Evolutionary conservation across 2,113 vertebrate species (phyloP).

Genomic region (Ptyas mucosa): DNA sequence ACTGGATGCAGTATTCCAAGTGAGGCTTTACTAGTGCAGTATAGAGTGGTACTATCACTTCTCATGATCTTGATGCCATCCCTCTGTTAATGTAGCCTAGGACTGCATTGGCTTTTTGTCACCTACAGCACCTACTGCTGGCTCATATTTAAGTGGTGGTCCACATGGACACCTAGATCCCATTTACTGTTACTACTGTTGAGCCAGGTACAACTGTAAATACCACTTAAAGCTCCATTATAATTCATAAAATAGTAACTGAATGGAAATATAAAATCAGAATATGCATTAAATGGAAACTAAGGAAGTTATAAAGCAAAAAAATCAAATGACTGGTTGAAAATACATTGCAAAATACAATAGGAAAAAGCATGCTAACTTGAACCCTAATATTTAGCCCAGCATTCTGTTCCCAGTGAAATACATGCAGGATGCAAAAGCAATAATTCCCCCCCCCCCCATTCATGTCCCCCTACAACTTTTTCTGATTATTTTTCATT

Average conservation of each 20-base stretch:
- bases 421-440: not conserved
- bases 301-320: not conserved
- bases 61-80: not conserved
- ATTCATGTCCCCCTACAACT: not conserved
- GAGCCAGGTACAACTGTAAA: not conserved
- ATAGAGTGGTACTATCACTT: not conserved
- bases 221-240: not conserved
- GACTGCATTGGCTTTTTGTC: not conserved
- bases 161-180: not conserved
- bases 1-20: not conserved
- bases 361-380: not conserved
- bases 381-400: not conserved
- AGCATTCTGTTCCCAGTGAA: not conserved
- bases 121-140: not conserved
- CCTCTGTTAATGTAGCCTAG: not conserved
- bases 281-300: not conserved
- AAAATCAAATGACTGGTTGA: not conserved
- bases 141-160: not conserved
- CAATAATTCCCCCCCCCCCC: not conserved
- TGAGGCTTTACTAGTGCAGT: not conserved
- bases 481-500: not conserved
- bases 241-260: not conserved
- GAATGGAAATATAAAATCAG: not conserved
- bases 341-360: not conserved
- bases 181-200: not conserved